These are phyloP conservation scores for Dusona sp. DNA, from an alignment of 2,888 invertebrate species.

Conservation along the genomic window DNA sequence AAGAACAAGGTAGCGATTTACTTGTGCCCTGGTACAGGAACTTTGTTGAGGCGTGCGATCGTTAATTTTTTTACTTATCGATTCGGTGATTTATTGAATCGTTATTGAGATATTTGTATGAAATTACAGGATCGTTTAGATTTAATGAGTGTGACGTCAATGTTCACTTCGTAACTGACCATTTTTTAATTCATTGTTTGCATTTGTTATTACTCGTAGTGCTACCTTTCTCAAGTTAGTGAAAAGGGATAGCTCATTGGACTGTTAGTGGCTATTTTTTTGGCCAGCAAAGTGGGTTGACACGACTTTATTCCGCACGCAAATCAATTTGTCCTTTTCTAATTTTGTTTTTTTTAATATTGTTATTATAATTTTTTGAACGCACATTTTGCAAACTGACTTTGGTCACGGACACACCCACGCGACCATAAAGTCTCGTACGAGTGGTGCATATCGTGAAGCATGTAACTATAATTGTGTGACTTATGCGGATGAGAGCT, in stretches of 20 bases:
- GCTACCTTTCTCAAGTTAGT: neutral
- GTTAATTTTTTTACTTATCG: neutral
- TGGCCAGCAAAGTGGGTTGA: neutral
- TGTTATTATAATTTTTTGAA: slow-evolving; percentile 22
- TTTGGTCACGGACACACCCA: slow-evolving; percentile 68
- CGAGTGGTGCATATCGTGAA: slow-evolving; percentile 35
- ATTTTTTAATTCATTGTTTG: neutral
- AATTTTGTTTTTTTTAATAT: slow-evolving; percentile 16
- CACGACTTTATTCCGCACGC: neutral
- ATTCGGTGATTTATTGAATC: slow-evolving; percentile 12
- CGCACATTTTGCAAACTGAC: slow-evolving; percentile 58
- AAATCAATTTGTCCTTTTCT: slow-evolving; percentile 35
- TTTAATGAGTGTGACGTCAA: slow-evolving; percentile 3
- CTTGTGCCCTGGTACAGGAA: neutral
- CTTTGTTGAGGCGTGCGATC: slow-evolving; percentile 1
- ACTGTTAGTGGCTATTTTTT: slow-evolving; percentile 2
- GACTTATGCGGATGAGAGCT: slow-evolving; percentile 60
- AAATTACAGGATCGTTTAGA: neutral
- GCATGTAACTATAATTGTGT: slow-evolving; percentile 66
- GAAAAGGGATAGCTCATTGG: neutral
- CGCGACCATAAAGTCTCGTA: slow-evolving; percentile 64
- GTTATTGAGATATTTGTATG: slow-evolving; percentile 9
- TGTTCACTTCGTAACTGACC: neutral
- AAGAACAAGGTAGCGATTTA: slow-evolving; percentile 36
- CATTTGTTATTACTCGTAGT: neutral